Percentiles rank a stretch among this genome's conserved stretches.
Conservation (phyloP, 1,140 invertebrate species). For the Drosophila trapezifrons region DNA sequence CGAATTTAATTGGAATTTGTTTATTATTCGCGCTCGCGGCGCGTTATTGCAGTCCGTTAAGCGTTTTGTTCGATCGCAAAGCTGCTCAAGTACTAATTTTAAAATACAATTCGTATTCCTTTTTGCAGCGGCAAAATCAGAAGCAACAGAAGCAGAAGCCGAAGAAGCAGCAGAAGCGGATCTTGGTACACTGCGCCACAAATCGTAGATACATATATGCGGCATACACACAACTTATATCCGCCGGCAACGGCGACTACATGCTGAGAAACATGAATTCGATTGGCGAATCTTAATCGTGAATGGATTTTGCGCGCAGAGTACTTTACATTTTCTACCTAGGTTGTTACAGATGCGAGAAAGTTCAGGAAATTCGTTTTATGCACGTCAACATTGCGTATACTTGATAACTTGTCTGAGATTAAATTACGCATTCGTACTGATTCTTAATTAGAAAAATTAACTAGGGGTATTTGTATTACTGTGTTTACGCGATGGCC, state of each 20-base stretch:
- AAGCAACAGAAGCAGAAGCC: conserved; percentile 37
- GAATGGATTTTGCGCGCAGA: conserved; percentile 9
- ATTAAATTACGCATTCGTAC: conserved; percentile 12
- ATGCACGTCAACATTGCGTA: background rate
- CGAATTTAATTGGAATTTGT: conserved; percentile 34
- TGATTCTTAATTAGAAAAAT: too few species aligned
- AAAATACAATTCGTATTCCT: conserved; percentile 80
- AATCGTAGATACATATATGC: conserved; percentile 42
- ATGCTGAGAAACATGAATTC: conserved; percentile 78
- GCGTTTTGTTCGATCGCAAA: conserved; percentile 83
- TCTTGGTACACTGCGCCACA: conserved; percentile 75
- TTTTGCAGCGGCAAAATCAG: conserved; percentile 61
- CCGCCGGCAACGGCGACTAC: conserved; percentile 43
- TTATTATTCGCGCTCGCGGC: conserved; percentile 64
- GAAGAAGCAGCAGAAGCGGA: conserved; percentile 47
- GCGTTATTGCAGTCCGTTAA: conserved; percentile 62
- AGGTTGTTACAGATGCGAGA: background rate
- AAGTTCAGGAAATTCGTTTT: background rate
- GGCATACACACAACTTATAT: conserved; percentile 38
- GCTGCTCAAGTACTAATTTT: conserved; percentile 84
- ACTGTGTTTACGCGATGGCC: background rate
- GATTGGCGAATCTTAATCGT: conserved; percentile 74
- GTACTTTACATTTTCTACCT: conserved; percentile 13
- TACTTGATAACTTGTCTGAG: background rate
- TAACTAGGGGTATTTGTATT: background rate